Conservation (phyloP, 1,140 invertebrate genomes). For the Ceratina australensis region DNA sequence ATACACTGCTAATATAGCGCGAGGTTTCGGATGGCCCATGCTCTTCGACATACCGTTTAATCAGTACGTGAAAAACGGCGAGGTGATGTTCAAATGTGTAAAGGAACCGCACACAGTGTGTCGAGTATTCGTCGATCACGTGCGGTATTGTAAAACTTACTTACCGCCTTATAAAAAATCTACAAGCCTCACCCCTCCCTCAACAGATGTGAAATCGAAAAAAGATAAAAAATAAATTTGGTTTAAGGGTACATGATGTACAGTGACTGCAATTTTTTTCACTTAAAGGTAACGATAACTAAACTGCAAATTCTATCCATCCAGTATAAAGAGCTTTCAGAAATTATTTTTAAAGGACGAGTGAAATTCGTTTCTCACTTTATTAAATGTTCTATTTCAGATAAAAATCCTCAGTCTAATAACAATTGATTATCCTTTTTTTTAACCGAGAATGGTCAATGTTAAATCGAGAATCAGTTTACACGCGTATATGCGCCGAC, state of each 20-base stretch:
- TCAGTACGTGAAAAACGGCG: constrained; percentile 53
- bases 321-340: no score
- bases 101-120: constrained; percentile 62
- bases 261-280: no score
- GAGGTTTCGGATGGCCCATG: constrained; percentile 61
- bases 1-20: constrained; percentile 60
- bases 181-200: neutral
- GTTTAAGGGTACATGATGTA: neutral
- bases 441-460: no score
- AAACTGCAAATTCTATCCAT: no score
- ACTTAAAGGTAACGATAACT: no score
- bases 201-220: neutral
- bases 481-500: no score
- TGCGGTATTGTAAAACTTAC: constrained; percentile 47
- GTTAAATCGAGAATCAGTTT: no score
- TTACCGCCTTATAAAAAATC: constrained; percentile 16
- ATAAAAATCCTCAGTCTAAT: no score
- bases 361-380: no score
- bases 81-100: constrained; percentile 63
- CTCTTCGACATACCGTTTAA: constrained; percentile 62
- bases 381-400: no score
- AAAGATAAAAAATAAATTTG: neutral
- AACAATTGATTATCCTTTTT: no score
- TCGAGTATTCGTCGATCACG: constrained; percentile 55
- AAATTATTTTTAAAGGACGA: no score